Evolutionary conservation across 2,888 invertebrate genomes (phyloP).

Genomic region (Stegana nigrithorax): DNA sequence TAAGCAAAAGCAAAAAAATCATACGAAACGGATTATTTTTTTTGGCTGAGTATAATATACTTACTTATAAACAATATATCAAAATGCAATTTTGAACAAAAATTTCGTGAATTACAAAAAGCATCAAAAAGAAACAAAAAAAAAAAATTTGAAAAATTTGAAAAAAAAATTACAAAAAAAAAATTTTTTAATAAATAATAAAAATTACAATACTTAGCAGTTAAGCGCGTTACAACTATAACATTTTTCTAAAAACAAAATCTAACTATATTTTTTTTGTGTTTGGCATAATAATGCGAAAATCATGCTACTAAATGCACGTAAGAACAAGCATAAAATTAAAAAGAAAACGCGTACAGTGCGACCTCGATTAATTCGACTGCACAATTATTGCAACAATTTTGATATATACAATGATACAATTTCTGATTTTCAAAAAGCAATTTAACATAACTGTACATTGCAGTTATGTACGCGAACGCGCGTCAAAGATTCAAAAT

Average conservation of each 20-base stretch:
- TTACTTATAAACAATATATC: constrained; percentile 38
- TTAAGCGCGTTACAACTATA: constrained; percentile 28
- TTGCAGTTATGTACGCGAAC: too few relatives aligned
- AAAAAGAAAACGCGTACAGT: too few relatives aligned
- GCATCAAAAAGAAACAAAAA: constrained; percentile 25
- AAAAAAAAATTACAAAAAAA: constrained; percentile 9
- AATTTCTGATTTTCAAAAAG: too few relatives aligned
- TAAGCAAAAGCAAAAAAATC: constrained; percentile 59
- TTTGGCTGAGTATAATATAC: neutral
- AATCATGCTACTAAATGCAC: too few relatives aligned
- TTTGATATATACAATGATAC: too few relatives aligned
- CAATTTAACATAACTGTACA: too few relatives aligned
- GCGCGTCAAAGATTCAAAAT: too few relatives aligned
- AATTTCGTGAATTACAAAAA: constrained; percentile 31
- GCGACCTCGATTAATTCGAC: too few relatives aligned
- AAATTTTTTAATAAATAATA: neutral
- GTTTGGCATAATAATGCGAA: constrained; percentile 32
- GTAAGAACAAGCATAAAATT: constrained; percentile 17
- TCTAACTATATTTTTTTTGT: neutral
- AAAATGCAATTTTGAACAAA: constrained; percentile 61
- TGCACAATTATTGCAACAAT: too few relatives aligned
- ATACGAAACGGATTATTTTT: constrained; percentile 27
- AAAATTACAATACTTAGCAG: constrained; percentile 26
- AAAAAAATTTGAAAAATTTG: constrained; percentile 22
- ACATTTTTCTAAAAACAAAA: constrained; percentile 34